Evolutionary conservation across 2,797 vertebrate species (phyloP), one percentile per base, ranked within the genome.

Genomic region (Sternarchorhynchus goeldii): DNA sequence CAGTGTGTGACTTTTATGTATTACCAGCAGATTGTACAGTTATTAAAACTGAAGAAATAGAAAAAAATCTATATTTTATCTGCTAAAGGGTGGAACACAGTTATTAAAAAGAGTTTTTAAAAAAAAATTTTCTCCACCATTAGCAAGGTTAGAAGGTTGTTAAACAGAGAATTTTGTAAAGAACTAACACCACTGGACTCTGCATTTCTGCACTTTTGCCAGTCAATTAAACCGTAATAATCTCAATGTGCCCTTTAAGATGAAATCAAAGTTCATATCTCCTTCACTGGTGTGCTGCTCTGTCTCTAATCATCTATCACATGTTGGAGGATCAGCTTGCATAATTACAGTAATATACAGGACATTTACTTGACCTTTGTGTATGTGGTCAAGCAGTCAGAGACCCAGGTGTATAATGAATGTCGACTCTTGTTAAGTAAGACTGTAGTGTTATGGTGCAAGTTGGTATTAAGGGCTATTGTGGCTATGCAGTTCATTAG

Each of bases 291-390:
- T 84, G 76, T 82, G 86, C 86, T 86, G 84, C 84, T 83, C 76
- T 83, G 59, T 67, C 84, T 68, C 80, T 90, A 91, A 93, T 88
- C 91, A 88, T 91, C 86, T 87, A 78, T 88, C 81, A 88, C 82
- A 65, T 87, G 89, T 91, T 90, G 87, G 73, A 76, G 18, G 32
- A 82, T 77, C 59, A 76, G 81, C 88, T 89, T 88, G 87, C 89
- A 90, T 92, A 89, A 91, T 92, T 87, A 86, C 84, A 87, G 92
- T 91, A 91, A 90, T 88, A 83, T 87, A 86, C 80, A 79, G 84
- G 84, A 86, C 89, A 90, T 90, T 91, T 91, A 88, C 85, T 85
- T 86, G 86, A 89, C 90, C 87, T 89, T 84, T 82, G 82, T 84
- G 82, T 81, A 55, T 32, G 74, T 77, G 58, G 73, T 83, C 81